Evolutionary conservation across 2,797 vertebrate species (phyloP).

Genomic region (Margarornis squamiger): DNA sequence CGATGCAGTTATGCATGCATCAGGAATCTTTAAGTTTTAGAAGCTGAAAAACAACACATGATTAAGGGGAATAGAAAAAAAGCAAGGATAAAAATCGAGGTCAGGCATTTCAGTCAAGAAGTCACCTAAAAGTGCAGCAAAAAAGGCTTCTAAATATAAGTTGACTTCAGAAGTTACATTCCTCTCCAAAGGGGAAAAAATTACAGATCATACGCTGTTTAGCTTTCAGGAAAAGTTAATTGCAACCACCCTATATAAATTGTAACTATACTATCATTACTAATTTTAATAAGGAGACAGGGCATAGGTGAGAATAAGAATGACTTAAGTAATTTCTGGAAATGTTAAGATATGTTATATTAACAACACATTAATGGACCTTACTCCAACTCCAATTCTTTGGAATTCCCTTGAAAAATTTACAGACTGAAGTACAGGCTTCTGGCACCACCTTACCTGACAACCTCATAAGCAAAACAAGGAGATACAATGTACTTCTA

Average conservation of each 20-base stretch:
- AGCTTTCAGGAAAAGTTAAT: neutral
- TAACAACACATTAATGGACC: neutral
- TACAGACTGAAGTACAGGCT: rapidly evolving
- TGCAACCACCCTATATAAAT: neutral
- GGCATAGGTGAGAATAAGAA: neutral
- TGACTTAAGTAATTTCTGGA: neutral
- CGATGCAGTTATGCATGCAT: neutral
- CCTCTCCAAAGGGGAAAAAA: neutral
- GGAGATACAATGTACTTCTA: neutral
- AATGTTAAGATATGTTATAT: neutral
- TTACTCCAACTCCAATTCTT: neutral
- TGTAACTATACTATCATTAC: neutral
- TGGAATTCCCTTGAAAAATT: neutral
- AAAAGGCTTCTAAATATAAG: neutral
- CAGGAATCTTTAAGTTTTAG: neutral
- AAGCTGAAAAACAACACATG: neutral
- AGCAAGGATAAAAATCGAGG: neutral
- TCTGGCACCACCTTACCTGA: neutral
- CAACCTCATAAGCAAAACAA: neutral
- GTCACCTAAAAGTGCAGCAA: neutral
- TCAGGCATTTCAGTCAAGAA: neutral
- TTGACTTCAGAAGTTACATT: neutral
- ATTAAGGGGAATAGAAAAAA: neutral
- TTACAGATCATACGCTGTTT: neutral
- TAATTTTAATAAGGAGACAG: neutral